These are phyloP conservation scores for Phrixothrix hirtus DNA, from an alignment of 2,888 invertebrate species.

Conservation along the genomic window DNA sequence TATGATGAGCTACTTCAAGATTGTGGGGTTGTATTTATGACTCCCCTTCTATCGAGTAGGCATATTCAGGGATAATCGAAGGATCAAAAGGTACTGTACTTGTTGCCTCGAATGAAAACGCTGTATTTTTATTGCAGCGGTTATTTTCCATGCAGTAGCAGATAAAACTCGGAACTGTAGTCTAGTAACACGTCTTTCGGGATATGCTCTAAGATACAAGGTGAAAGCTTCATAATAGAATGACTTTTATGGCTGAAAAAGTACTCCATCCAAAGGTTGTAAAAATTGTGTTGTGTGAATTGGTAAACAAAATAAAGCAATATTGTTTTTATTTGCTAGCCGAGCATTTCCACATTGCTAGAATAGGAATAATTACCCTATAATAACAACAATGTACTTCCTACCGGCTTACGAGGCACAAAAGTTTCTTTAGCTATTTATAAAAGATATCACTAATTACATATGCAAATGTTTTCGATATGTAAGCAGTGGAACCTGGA, in stretches of 20 bases:
- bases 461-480: not conserved
- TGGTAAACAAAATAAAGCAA: too few species aligned
- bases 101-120: not conserved
- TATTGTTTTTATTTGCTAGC: not conserved
- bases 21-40: not conserved
- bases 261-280: not conserved
- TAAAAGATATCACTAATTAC: not conserved
- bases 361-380: not conserved
- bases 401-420: not conserved
- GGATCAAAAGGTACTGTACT: not conserved
- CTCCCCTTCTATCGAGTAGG: not conserved
- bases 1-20: too few species aligned
- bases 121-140: not conserved
- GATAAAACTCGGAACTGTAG: not conserved
- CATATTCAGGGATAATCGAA: not conserved
- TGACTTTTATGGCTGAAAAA: not conserved
- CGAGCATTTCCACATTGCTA: not conserved
- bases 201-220: not conserved
- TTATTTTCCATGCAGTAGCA: not conserved
- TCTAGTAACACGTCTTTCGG: not conserved
- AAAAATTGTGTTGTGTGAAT: not conserved
- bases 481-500: too few species aligned
- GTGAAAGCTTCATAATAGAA: not conserved
- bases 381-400: not conserved
- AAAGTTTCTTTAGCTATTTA: not conserved